These are phyloP conservation scores for Beroe forskalii DNA, from an alignment of 37 sponge, comb jelly and placozoan species.

Conservation along the genomic window DNA sequence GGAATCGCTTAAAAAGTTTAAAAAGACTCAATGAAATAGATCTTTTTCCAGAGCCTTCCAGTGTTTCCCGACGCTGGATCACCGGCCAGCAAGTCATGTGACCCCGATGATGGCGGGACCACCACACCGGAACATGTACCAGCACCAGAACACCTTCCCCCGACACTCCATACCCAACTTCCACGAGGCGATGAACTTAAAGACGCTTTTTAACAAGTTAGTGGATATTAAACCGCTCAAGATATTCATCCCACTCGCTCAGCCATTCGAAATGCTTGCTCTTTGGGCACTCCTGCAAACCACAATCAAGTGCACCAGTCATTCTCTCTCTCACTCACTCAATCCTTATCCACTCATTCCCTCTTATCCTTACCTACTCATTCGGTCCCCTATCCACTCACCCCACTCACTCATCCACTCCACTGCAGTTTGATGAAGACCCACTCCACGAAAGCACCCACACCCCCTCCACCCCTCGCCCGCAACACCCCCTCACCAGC, in stretches of 20 bases:
- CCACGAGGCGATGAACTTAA: not conserved
- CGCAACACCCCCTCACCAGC: not conserved
- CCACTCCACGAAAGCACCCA: not conserved
- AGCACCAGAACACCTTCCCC: conserved; percentile 27
- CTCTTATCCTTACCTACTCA: no score
- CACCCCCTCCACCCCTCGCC: not conserved
- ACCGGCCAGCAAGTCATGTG: conserved; percentile 19
- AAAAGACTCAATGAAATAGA: no score
- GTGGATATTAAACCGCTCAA: not conserved
- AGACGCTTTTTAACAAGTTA: not conserved
- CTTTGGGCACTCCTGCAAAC: no score
- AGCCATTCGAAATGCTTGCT: no score
- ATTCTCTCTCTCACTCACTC: no score
- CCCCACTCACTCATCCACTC: not conserved
- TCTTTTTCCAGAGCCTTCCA: conserved; percentile 1
- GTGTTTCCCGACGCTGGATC: conserved; percentile 17
- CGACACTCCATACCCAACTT: conserved; percentile 4
- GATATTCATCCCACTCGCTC: no score
- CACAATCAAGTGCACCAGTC: no score
- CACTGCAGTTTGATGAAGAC: not conserved
- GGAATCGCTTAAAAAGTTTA: no score
- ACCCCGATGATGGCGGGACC: conserved; percentile 24
- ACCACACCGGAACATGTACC: conserved; percentile 39
- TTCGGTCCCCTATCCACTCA: not conserved
- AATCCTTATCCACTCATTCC: no score